Conservation (phyloP, 2,113 vertebrate genomes). For the Orcinus orca region DNA sequence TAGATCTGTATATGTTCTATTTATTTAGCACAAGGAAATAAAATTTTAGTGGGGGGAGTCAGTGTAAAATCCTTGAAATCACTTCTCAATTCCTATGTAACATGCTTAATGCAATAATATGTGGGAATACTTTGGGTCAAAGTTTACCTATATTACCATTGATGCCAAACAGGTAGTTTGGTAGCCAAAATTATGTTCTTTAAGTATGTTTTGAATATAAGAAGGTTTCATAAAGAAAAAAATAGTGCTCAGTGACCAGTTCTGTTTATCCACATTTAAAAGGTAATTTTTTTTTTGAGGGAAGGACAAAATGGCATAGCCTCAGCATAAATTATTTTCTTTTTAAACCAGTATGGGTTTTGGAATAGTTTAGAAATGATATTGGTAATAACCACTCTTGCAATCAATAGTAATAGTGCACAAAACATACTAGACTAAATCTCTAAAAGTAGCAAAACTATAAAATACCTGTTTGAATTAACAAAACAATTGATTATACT, state of each 20-base stretch:
- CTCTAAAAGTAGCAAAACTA: not conserved
- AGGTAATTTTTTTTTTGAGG: not conserved
- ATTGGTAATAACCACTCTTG: not conserved
- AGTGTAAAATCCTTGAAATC: slow-evolving; percentile 46
- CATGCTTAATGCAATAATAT: not conserved
- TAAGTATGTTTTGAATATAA: not conserved
- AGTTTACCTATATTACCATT: not conserved
- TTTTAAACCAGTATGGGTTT: not conserved
- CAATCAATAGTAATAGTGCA: not conserved
- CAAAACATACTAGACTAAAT: not conserved
- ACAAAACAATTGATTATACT: not conserved
- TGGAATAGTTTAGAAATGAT: not conserved
- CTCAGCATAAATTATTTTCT: not conserved
- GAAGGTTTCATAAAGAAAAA: not conserved
- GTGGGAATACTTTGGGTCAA: not conserved
- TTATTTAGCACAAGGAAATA: slow-evolving; percentile 44
- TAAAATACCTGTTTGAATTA: not conserved
- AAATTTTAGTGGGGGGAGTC: slow-evolving; percentile 42
- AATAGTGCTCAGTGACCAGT: not conserved
- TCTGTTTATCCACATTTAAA: not conserved
- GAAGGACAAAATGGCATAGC: not conserved
- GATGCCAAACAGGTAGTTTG: not conserved
- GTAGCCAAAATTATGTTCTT: not conserved
- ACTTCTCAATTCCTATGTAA: slow-evolving; percentile 32
- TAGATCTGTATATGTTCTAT: slow-evolving; percentile 29